Conservation (phyloP, 2,888 invertebrate species). For the Ptilodon capucinus region DNA sequence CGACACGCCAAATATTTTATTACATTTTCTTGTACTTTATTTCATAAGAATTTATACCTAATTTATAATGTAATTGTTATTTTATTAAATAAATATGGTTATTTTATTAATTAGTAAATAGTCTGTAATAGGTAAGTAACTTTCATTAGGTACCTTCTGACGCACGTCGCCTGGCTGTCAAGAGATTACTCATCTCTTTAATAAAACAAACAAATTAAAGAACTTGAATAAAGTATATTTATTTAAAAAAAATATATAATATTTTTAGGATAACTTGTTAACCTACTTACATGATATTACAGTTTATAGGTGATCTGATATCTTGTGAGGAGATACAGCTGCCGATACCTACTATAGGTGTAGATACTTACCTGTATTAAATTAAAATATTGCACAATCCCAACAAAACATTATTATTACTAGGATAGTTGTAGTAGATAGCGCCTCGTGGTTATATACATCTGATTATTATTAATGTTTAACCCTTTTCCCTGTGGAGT, state of each 20-base stretch:
- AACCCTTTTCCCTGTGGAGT: too few species aligned
- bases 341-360: too few species aligned
- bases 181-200: too few species aligned
- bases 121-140: too few species aligned
- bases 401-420: not conserved
- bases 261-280: not conserved
- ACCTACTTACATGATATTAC: too few species aligned
- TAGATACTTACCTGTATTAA: too few species aligned
- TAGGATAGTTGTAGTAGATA: too few species aligned
- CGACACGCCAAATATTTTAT: not conserved
- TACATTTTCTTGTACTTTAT: not conserved
- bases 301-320: too few species aligned
- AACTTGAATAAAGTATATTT: not conserved
- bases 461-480: not conserved
- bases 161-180: too few species aligned
- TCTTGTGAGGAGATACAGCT: too few species aligned
- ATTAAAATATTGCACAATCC: not conserved
- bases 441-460: too few species aligned
- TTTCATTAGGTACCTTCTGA: too few species aligned
- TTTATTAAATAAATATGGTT: slow-evolving; percentile 2
- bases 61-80: slow-evolving; percentile 9
- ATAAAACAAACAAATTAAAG: not conserved
- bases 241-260: not conserved
- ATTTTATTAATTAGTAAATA: not conserved
- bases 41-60: not conserved